Base-by-base conservation (phyloP, 2,113 vertebrate genomes). In the Mugil cephalus region DNA sequence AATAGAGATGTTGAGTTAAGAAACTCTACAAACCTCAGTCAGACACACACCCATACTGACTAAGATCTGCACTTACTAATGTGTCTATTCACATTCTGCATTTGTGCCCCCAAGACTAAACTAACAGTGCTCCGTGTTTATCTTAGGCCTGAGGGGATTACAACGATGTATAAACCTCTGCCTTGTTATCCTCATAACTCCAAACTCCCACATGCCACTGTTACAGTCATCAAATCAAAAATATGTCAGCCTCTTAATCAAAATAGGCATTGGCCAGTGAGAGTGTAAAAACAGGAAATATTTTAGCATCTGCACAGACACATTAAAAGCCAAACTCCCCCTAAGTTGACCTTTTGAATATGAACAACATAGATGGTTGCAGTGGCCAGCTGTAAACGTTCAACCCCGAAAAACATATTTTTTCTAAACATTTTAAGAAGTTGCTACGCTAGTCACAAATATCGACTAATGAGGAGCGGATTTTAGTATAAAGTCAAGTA, bases 61-160 rank as follows among this genome's bases (percentile, higher is more conserved):
- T 52, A 38, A 69, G 58, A 68, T 60, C 69, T 69, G 66, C 79
- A 69, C 62, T 59, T 48, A 50, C 59, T 76, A 76, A 88, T 87
- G 56, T 50, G 14, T 50, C 45, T 45, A 46, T 77, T 83, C 66
- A 75, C 59, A 35, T 69, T 68, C 60, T 45, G 40, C 67, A 46
- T 24, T 47, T 51, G 64, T 17, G 52, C 40, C 51, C 48, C 72
- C 40, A 56, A 91, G 87, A 88, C 89, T 89, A 88, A 88, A 89
- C 79, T 80, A 75, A 83, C 76, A 76, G 60, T 45, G 69, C 46
- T 55, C 19, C 11, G 64, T 88, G 80, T 90, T 91, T 88, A 87
- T 76, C 13, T 79, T 77, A 13, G 72, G 55, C 60, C 79, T 34
- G 35, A n/a, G 17, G 86, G 84, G 87, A 89, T 74, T 83, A 59